Evolutionary conservation across 64 coral and sea anemone species (phyloP).

Genomic region (Actinia tenebrosa): DNA sequence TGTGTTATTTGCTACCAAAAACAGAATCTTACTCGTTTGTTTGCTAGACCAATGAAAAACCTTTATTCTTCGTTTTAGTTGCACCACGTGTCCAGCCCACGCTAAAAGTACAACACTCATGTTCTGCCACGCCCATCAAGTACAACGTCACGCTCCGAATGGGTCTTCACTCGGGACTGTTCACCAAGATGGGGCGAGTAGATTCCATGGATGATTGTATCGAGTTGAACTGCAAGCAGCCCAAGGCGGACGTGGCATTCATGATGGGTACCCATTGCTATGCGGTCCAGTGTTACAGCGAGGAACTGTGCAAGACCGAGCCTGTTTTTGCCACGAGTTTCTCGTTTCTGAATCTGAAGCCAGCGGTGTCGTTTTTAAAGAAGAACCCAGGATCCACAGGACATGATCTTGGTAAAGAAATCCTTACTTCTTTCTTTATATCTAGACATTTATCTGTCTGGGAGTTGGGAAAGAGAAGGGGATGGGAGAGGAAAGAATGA

Average conservation of each 20-base stretch:
- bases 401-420: conserved; percentile 50
- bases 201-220: conserved; percentile 97
- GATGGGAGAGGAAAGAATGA: no score
- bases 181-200: conserved; percentile 81
- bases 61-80: conserved; percentile 18
- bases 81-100: neutral
- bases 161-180: conserved; percentile 86
- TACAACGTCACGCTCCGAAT: conserved; percentile 95
- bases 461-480: neutral
- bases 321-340: conserved; percentile 70
- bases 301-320: conserved; percentile 75
- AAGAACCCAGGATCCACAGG: conserved; percentile 32
- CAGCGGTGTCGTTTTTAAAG: conserved; percentile 71
- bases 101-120: conserved; percentile 66
- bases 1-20: no score
- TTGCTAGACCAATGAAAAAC: neutral
- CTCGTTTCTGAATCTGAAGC: conserved; percentile 66
- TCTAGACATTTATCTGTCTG: no score
- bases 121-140: conserved; percentile 66
- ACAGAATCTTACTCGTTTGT: no score
- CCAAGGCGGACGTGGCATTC: conserved; percentile 81
- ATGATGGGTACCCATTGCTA: conserved; percentile 89
- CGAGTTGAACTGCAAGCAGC: conserved; percentile 77
- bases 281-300: conserved; percentile 85
- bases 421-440: neutral